phyloP scores from a whole-genome alignment of 2,888 invertebrate species.

The Steromphala cineraria region DNA sequence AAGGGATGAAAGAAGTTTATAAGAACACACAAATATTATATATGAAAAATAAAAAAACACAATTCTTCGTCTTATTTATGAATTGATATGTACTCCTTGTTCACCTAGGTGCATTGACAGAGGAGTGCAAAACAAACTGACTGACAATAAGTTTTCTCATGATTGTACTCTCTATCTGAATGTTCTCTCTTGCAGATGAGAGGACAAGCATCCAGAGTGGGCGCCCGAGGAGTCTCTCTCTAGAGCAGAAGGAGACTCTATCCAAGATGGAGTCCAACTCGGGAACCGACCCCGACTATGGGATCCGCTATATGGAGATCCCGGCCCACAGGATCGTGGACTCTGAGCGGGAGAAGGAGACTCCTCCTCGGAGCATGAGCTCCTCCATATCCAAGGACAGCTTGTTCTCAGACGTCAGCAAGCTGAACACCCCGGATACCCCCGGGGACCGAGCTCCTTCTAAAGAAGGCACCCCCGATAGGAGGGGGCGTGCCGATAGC shows the following conservation, averaged over 20 bases:
- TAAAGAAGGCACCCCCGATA: background rate
- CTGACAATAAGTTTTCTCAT: too few relatives aligned
- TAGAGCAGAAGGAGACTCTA: conserved; percentile 3
- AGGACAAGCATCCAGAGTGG: background rate
- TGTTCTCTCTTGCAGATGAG: background rate
- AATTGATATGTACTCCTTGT: too few relatives aligned
- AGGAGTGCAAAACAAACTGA: too few relatives aligned
- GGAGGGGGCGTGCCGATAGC: background rate
- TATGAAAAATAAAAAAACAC: too few relatives aligned
- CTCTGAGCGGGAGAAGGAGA: conserved; percentile 26
- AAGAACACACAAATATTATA: too few relatives aligned
- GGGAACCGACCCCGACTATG: background rate
- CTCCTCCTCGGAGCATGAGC: conserved; percentile 42
- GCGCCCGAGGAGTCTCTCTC: conserved; percentile 6
- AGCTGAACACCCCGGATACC: conserved; percentile 28
- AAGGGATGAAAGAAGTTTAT: too few relatives aligned
- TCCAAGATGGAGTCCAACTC: conserved; percentile 6
- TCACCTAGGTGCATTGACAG: too few relatives aligned
- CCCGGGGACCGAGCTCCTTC: conserved; percentile 4
- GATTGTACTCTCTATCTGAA: background rate
- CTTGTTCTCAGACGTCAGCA: conserved; percentile 38
- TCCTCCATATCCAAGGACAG: conserved; percentile 54
- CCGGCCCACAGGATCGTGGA: conserved; percentile 29
- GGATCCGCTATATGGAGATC: conserved; percentile 48
- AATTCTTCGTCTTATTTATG: too few relatives aligned